These are phyloP conservation scores for Lagodon rhomboides DNA, from an alignment of 2,797 vertebrate genomes.

Conservation along the genomic window DNA sequence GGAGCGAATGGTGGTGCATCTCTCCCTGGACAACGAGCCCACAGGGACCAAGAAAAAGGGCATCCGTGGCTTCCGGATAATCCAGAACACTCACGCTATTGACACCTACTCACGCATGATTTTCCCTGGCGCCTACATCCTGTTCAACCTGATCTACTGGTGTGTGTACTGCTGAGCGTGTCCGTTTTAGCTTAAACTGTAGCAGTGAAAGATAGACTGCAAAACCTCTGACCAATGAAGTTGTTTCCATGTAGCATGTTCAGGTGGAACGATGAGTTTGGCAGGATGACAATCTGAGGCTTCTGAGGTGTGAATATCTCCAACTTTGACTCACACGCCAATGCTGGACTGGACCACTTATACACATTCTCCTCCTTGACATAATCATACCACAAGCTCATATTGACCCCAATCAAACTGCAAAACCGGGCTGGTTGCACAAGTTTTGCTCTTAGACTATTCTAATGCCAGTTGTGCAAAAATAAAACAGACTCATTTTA, in stretches of 20 bases:
- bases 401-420: not conserved
- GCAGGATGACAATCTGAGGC: conserved; percentile 6
- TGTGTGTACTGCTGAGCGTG: conserved; percentile 91
- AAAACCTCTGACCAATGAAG: not conserved
- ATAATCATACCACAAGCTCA: conserved; percentile 20
- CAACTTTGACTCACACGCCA: conserved; percentile 2
- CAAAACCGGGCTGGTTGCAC: conserved; percentile 27
- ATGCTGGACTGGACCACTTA: conserved; percentile 9
- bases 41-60: conserved; percentile 87
- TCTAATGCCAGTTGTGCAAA: conserved; percentile 2
- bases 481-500: not conserved
- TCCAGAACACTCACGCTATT: conserved; percentile 94
- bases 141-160: conserved; percentile 99
- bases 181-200: conserved; percentile 21
- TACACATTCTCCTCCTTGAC: conserved; percentile 3
- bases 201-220: conserved; percentile 6
- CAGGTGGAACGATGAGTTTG: not conserved
- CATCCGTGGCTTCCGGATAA: conserved; percentile 87
- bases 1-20: conserved; percentile 91
- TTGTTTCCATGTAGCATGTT: conserved; percentile 15
- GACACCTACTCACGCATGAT: conserved; percentile 96
- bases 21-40: conserved; percentile 89
- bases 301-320: conserved; percentile 24
- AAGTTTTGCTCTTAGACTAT: not conserved
- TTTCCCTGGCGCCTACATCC: conserved; percentile 94